Base-by-base conservation (phyloP, 2,797 vertebrate genomes). In the Etheostoma perlongum region DNA sequence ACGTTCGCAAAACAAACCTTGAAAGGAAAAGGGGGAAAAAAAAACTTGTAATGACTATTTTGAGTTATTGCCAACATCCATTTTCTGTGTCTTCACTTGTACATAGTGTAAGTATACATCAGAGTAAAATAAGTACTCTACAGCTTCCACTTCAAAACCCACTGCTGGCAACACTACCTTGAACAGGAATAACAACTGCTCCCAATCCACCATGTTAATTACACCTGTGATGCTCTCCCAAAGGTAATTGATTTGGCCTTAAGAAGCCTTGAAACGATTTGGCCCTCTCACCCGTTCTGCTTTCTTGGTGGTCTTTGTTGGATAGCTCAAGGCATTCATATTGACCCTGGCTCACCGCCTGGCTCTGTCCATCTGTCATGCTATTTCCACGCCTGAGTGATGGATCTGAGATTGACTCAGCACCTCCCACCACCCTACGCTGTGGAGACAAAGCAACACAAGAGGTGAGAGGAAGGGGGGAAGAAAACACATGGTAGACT, bases 1-100 rank as follows among this genome's bases (percentile, higher is more conserved):
- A 4, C 91, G 94, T 74, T 94, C 94, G 93, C 98, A 99, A 71
- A 94, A 96, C 0, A 79, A 76, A 73, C 95, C 98, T 99, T 25
- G 0, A 55, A 15, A 33, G 21, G 11, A 57, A 55, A n/a, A n/a
- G 58, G 6, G 3, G 42, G n/a, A n/a, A 3, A 15, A 44, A 13
- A 63, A 47, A n/a, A 57, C 1, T 42, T 13, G 2, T 52, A 67
- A 72, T 57, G 36, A 52, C 27, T 36, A 12, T 9, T 60, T 2
- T 36, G 11, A 15, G n/a, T 46, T 27, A 65, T 36, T 57, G 53
- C 2, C 8, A 42, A 44, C 42, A 23, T 9, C 7, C 48, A 51
- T 21, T 51, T n/a, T 21, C 48, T 51, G 9, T 51, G 48, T 51
- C 4, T 51, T 51, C 19, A 49, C 18, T 49, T 40, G 36, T 12